Percentiles rank a stretch among this genome's conserved stretches.
These are phyloP conservation scores for Tor tambroides DNA, from an alignment of 2,113 vertebrate species.

Conservation along the genomic window DNA sequence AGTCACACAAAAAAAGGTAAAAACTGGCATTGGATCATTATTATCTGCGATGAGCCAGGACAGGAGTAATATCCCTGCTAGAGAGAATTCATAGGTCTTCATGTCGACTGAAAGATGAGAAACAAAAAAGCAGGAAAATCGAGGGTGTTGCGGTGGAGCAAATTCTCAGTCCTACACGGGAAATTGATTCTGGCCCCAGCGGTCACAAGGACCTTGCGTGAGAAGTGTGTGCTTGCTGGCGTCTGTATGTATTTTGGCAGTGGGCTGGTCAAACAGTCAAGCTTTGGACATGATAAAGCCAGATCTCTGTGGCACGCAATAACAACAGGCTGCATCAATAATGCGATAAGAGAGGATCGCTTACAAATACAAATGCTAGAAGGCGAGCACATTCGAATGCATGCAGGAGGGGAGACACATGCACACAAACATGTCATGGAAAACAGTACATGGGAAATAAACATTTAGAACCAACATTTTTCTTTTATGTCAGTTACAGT, in stretches of 20 bases:
- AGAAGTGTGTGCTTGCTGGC: not conserved
- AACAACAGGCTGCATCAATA: not conserved
- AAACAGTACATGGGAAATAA: not conserved
- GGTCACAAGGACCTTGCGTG: not conserved
- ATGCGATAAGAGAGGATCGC: not conserved
- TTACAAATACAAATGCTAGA: not conserved
- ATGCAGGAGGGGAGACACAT: not conserved
- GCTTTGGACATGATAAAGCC: constrained; percentile 9
- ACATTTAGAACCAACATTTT: not conserved
- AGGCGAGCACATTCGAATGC: not conserved
- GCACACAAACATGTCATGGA: not conserved
- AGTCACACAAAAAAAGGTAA: not conserved
- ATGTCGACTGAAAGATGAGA: not conserved
- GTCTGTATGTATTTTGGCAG: constrained; percentile 11
- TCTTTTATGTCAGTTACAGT: not conserved
- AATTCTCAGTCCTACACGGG: constrained; percentile 26
- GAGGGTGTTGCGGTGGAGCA: not conserved
- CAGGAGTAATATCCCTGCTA: constrained; percentile 10
- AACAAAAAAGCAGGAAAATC: not conserved
- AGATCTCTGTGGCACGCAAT: not conserved
- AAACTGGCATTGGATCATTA: constrained; percentile 28
- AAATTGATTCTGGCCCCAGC: constrained; percentile 43
- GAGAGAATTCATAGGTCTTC: not conserved
- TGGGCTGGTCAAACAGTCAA: constrained; percentile 21
- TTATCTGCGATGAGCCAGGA: not conserved